Conservation (phyloP, 2,113 vertebrate species). For the Uria lomvia region DNA sequence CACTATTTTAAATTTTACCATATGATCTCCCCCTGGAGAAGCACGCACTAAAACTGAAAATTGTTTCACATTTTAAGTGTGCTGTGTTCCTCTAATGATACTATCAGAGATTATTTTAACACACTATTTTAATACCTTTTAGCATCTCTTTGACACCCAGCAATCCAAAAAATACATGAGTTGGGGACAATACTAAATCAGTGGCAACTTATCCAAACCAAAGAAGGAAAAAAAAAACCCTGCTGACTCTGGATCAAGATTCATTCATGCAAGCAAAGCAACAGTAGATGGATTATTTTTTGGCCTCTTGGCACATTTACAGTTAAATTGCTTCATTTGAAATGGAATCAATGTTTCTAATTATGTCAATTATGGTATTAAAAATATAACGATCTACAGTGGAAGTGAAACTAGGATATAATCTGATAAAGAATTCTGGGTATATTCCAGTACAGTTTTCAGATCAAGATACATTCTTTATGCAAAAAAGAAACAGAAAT, state of each 20-base stretch:
- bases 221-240: neutral
- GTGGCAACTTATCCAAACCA: neutral
- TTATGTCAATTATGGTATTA: neutral
- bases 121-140: neutral
- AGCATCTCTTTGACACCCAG: neutral
- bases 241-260: neutral
- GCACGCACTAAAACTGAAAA: neutral
- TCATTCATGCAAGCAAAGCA: conserved; percentile 1
- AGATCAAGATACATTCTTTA: neutral
- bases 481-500: neutral
- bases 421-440: neutral
- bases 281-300: conserved; percentile 11
- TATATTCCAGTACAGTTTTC: neutral
- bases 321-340: conserved; percentile 4
- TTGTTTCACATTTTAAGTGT: neutral
- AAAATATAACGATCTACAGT: neutral
- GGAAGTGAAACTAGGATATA: neutral
- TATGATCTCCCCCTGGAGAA: neutral
- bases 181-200: neutral
- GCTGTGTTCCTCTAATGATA: neutral
- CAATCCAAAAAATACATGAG: neutral
- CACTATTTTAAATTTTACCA: neutral
- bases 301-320: neutral
- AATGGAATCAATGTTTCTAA: neutral
- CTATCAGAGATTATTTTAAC: neutral